Conservation (phyloP, 2,113 vertebrate genomes). For the Procavia capensis region DNA sequence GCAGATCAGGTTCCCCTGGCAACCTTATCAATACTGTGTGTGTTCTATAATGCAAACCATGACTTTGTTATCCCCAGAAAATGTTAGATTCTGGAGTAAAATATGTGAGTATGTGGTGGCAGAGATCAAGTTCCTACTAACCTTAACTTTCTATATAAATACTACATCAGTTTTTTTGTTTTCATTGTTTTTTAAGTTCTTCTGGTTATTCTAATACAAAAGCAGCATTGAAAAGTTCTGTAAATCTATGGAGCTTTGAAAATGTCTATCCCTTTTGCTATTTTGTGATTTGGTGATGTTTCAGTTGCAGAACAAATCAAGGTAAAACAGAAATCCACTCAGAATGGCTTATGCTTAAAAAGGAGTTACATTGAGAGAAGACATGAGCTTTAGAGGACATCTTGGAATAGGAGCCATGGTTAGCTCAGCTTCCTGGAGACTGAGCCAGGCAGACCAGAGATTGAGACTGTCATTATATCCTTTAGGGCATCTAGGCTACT, state of each 20-base stretch:
- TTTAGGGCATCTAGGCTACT: not conserved
- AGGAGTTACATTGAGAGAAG: not conserved
- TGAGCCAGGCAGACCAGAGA: not conserved
- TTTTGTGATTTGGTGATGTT: not conserved
- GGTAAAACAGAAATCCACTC: not conserved
- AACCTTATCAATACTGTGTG: too few species aligned
- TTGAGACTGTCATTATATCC: not conserved
- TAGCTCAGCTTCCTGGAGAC: not conserved
- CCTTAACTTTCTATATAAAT: too few species aligned
- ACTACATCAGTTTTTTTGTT: not conserved
- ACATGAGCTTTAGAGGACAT: not conserved
- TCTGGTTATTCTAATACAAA: conserved; percentile 15
- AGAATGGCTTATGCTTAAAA: not conserved
- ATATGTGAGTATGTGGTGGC: too few species aligned
- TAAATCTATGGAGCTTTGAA: not conserved
- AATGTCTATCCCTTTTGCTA: not conserved
- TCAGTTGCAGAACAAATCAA: not conserved
- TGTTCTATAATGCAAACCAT: too few species aligned
- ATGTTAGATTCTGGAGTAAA: too few species aligned
- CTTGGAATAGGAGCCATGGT: not conserved
- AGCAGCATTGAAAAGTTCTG: not conserved
- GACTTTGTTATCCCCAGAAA: too few species aligned
- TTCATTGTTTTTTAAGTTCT: not conserved
- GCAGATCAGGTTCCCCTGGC: too few species aligned
- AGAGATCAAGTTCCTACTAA: too few species aligned